Base-by-base conservation (phyloP, 2,113 vertebrate species). In the Aspiorhynchus laticeps region DNA sequence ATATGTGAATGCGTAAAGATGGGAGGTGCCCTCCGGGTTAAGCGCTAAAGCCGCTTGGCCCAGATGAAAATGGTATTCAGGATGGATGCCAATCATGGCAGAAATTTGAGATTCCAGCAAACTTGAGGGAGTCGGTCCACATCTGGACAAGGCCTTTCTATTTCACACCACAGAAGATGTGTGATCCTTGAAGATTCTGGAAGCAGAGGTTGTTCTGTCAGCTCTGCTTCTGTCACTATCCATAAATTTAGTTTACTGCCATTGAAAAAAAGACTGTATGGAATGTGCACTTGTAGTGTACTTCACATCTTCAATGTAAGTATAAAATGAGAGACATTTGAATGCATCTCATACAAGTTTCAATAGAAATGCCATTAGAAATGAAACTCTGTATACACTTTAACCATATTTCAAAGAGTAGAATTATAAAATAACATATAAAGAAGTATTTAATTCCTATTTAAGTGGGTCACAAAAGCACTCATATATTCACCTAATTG, bases 21-120 rank as follows among this genome's bases (percentile, higher is more conserved):
- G 84, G 83, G 88, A 85, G 89, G 87, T 89, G 89, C 89, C 83
- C 81, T 7, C 73, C 8, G 90, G 91, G 89, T 93, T 95, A 93
- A 95, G 91, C 92, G 81, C 91, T 93, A 95, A 95, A 95, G 93
- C 95, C 89, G 94, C 93, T 95, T 95, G 92, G 90, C 92, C 87
- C 91, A 91, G 93, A 95, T 94, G 91, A 94, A 91, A 91, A 94
- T 89, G 90, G 90, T 89, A 93, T 91, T 91, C 91, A 84, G 92
- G 93, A 92, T 86, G 85, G 87, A 90, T 93, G 93, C 93, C 93
- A 94, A 92, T 94, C 93, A 90, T 83, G 91, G 75, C 61, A 83
- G 33, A 78, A 91, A 89, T 93, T 87, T 43, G 28, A 93, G 63
- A 87, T 88, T 80, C 83, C 89, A 89, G 89, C 88, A 92, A 87